Percentiles rank a stretch among this genome's conserved stretches.
phyloP scores from a whole-genome alignment of 1,140 invertebrate species.

The Zaprionus ghesquierei region DNA sequence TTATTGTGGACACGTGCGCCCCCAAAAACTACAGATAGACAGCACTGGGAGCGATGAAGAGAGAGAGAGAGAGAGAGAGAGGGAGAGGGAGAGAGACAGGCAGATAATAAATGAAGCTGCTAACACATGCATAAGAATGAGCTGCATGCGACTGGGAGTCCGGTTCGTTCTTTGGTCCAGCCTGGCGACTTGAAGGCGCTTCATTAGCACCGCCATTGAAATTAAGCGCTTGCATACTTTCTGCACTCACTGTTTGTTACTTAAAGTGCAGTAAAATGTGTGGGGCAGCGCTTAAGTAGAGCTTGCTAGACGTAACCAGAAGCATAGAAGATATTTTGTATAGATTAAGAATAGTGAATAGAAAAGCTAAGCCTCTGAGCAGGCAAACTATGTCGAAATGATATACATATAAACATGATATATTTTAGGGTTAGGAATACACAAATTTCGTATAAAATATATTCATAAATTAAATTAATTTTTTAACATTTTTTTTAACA shows the following conservation, averaged over 20 bases:
- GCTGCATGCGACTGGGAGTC: constrained; percentile 16
- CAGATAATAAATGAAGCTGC: neutral
- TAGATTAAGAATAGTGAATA: neutral
- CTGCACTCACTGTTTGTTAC: constrained; percentile 14
- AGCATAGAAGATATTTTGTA: neutral
- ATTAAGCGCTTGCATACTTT: constrained; percentile 54
- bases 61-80: neutral
- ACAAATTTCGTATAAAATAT: no score
- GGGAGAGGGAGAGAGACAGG: neutral
- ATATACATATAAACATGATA: no score
- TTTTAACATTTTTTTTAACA: no score
- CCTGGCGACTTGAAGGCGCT: constrained; percentile 26
- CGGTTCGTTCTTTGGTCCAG: neutral
- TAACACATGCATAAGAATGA: constrained; percentile 8
- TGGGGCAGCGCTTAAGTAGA: neutral
- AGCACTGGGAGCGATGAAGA: neutral
- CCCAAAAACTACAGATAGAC: neutral
- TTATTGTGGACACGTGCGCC: constrained; percentile 67
- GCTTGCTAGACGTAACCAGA: neutral
- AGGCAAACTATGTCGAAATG: no score
- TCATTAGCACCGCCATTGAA: constrained; percentile 68
- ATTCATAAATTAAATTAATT: no score
- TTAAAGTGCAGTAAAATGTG: constrained; percentile 35
- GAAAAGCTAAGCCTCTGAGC: no score
- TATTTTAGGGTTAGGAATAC: no score